Conservation (phyloP, 2,888 invertebrate species). For the Sialis fuliginosa region DNA sequence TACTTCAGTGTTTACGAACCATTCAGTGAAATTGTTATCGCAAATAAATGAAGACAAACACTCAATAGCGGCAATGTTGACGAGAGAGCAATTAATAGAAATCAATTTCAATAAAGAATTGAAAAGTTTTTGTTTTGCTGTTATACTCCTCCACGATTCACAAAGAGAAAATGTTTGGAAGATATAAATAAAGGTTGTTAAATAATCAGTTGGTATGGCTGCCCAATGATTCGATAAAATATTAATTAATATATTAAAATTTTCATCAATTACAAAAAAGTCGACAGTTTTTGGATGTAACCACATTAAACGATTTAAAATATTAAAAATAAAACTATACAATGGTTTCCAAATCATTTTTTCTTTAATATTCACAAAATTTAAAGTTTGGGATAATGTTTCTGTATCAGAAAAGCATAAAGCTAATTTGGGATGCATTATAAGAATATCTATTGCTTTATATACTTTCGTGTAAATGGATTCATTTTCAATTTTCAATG, state of each 20-base stretch:
- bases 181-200: neutral
- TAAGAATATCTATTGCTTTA: neutral
- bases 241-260: neutral
- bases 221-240: neutral
- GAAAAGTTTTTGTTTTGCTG: neutral
- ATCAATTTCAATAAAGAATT: neutral
- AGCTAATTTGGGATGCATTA: neutral
- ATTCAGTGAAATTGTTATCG: neutral
- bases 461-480: neutral
- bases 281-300: neutral
- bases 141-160: neutral
- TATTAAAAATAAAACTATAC: neutral
- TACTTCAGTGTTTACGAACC: neutral
- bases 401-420: neutral
- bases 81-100: neutral
- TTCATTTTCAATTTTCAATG: neutral
- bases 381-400: no score
- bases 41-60: neutral
- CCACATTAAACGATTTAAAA: constrained; percentile 1
- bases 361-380: no score
- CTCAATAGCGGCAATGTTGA: neutral
- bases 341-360: neutral
- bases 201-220: neutral
- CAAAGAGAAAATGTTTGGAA: neutral
- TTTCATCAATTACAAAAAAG: neutral